These are phyloP conservation scores for Drusus annulatus DNA, from an alignment of 1,140 invertebrate genomes.

Conservation along the genomic window DNA sequence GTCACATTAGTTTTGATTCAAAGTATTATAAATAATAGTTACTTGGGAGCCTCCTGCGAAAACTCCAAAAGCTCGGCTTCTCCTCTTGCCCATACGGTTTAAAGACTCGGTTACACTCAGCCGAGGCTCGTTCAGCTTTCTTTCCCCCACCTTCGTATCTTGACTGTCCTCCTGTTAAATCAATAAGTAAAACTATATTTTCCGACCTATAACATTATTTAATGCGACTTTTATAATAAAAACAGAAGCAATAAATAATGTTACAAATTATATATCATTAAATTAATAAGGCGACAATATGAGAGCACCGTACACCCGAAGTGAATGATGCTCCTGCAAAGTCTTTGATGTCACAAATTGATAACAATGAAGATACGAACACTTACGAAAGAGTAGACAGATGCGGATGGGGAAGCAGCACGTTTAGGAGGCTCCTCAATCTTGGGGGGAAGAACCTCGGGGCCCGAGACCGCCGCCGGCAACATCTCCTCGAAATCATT, in stretches of 20 bases:
- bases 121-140: constrained; percentile 8
- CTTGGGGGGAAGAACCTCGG: not conserved
- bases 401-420: constrained; percentile 15
- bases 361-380: not conserved
- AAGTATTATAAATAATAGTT: not conserved
- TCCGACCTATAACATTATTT: too few species aligned
- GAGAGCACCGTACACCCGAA: too few species aligned
- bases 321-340: too few species aligned
- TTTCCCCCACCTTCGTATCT: constrained; percentile 19
- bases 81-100: constrained; percentile 22
- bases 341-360: too few species aligned
- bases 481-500: too few species aligned
- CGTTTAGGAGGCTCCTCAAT: constrained; percentile 20
- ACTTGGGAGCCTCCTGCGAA: constrained; percentile 3
- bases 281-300: too few species aligned
- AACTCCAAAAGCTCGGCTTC: constrained; percentile 25
- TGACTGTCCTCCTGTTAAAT: constrained; percentile 19
- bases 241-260: too few species aligned
- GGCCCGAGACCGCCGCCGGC: too few species aligned
- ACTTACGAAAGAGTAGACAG: constrained; percentile 34
- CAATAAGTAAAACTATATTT: too few species aligned
- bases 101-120: constrained; percentile 25
- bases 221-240: too few species aligned
- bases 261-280: too few species aligned
- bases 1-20: too few species aligned